A percentile compares a stretch with the other conserved stretches of the same genome.
phyloP scores from a whole-genome alignment of 2,797 vertebrate genomes.

The Anas bahamensis region DNA sequence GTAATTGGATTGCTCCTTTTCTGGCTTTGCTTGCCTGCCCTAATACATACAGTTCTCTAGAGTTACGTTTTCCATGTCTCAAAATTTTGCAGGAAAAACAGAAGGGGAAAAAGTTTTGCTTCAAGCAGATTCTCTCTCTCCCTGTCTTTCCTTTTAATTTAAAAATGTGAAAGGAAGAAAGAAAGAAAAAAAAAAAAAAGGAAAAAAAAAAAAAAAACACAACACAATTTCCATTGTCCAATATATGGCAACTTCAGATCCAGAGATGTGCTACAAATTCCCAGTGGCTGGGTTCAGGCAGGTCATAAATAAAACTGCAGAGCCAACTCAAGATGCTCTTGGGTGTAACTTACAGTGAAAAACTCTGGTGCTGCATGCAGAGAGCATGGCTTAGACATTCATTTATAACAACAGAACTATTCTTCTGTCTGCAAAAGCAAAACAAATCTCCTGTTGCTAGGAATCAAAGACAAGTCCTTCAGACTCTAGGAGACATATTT shows the following conservation, averaged over 20 bases:
- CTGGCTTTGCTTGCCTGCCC: neutral
- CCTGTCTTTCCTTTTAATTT: neutral
- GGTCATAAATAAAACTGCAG: conserved; percentile 49
- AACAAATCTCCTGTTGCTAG: conserved; percentile 55
- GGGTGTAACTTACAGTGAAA: conserved; percentile 39
- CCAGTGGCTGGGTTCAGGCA: conserved; percentile 1
- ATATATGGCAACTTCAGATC: neutral
- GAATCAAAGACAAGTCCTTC: conserved; percentile 51
- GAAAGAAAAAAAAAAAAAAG: too few relatives aligned
- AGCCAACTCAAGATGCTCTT: conserved; percentile 17
- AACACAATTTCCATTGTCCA: neutral
- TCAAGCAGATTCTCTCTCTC: neutral
- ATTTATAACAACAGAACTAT: conserved; percentile 24
- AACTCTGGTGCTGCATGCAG: neutral
- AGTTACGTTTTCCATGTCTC: neutral
- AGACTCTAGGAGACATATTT: conserved; percentile 52
- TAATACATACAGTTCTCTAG: neutral
- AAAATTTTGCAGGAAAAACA: neutral
- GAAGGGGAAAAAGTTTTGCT: neutral
- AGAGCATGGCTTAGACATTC: conserved; percentile 12
- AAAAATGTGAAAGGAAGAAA: neutral
- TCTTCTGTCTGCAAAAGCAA: conserved; percentile 36
- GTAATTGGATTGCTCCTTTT: neutral
- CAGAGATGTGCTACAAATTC: conserved; percentile 31
- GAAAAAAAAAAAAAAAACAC: neutral